Conservation (phyloP, 23 tunicate genomes). For the Botrylloides violaceus region DNA sequence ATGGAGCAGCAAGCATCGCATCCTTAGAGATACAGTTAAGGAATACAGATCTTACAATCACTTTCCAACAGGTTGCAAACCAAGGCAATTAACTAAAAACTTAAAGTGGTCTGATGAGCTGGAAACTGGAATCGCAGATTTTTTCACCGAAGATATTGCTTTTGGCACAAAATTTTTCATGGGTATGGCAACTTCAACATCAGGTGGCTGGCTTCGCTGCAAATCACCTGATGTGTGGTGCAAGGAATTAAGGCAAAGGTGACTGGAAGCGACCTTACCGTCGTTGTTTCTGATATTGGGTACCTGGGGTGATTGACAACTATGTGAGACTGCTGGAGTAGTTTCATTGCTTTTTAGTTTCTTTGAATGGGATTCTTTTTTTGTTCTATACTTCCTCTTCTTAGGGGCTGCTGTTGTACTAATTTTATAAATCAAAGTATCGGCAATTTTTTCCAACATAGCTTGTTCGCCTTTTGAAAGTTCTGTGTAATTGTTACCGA, state of each 20-base stretch:
- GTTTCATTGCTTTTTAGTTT: neutral
- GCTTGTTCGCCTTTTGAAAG: conserved; percentile 37
- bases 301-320: neutral
- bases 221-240: neutral
- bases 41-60: too few relatives aligned
- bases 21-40: too few relatives aligned
- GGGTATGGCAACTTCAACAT: neutral
- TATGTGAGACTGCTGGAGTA: neutral
- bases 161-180: neutral
- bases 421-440: conserved; percentile 27
- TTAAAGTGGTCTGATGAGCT: too few relatives aligned
- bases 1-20: too few relatives aligned
- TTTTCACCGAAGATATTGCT: too few relatives aligned
- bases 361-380: neutral
- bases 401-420: neutral
- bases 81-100: too few relatives aligned
- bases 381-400: neutral
- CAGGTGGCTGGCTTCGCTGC: neutral
- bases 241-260: neutral
- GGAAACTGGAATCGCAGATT: too few relatives aligned
- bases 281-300: too few relatives aligned
- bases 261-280: neutral
- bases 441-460: conserved; percentile 62
- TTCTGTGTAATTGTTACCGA: conserved; percentile 20
- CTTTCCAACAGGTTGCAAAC: too few relatives aligned